Conservation (phyloP, 1,140 invertebrate genomes). For the Apis florea region DNA sequence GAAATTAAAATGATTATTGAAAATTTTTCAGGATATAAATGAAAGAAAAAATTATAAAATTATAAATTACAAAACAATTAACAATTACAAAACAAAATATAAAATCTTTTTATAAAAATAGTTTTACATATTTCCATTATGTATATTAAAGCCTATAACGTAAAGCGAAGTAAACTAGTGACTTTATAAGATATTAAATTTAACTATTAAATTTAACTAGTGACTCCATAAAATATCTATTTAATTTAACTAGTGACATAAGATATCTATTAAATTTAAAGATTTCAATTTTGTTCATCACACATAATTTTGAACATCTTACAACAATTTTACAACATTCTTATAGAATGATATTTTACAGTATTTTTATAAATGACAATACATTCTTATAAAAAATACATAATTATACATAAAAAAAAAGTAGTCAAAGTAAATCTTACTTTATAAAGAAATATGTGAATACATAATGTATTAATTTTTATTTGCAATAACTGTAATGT, state of each 20-base stretch:
- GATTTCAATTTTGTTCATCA: no score
- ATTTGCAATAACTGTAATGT: not conserved
- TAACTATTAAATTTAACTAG: no score
- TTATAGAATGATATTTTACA: not conserved
- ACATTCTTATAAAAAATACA: not conserved
- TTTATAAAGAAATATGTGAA: not conserved
- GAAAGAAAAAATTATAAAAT: no score
- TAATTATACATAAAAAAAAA: not conserved
- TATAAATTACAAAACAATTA: not conserved
- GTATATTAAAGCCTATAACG: not conserved
- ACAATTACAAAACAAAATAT: not conserved
- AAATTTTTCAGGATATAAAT: not conserved
- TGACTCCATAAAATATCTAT: no score
- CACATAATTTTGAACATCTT: no score
- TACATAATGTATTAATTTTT: not conserved
- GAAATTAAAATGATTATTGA: not conserved
- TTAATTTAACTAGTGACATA: no score
- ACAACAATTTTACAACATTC: no score
- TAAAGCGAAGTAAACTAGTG: not conserved
- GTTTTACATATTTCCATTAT: not conserved
- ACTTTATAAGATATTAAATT: no score
- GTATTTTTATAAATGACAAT: not conserved
- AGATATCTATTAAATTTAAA: no score
- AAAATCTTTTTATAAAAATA: not conserved
- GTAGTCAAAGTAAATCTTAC: not conserved